Percentiles rank a stretch among this genome's conserved stretches.
Conservation (phyloP, 1,140 invertebrate species). For the Dendroctonus ponderosae region DNA sequence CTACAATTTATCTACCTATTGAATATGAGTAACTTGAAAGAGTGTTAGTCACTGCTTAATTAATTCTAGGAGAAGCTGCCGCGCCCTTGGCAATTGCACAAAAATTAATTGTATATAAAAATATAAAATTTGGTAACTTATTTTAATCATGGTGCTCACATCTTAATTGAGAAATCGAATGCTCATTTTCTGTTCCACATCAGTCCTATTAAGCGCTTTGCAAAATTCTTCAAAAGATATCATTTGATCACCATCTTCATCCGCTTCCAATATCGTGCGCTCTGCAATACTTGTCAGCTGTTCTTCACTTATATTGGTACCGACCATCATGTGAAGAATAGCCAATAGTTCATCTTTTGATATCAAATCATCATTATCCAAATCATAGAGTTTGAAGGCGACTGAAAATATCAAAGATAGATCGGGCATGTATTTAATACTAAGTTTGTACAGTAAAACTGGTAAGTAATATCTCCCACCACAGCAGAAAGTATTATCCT, state of each 20-base stretch:
- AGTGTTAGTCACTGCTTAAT: too few species aligned
- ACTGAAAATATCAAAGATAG: slow-evolving; percentile 63
- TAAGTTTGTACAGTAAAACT: too few species aligned
- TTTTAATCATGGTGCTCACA: too few species aligned
- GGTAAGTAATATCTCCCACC: too few species aligned
- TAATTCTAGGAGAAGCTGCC: too few species aligned
- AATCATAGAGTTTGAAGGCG: slow-evolving; percentile 99
- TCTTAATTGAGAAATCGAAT: slow-evolving; percentile 90
- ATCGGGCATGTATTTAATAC: too few species aligned
- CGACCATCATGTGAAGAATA: slow-evolving; percentile 99
- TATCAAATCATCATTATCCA: slow-evolving; percentile 96
- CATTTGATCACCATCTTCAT: slow-evolving; percentile 92
- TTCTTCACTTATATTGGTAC: slow-evolving; percentile 94
- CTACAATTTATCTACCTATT: too few species aligned
- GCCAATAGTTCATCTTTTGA: slow-evolving; percentile 94
- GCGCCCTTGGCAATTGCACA: too few species aligned
- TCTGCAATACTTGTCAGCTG: slow-evolving; percentile 96
- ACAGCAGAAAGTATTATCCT: too few species aligned
- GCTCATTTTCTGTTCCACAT: slow-evolving; percentile 99
- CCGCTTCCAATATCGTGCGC: slow-evolving; percentile 94
- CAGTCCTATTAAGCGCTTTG: slow-evolving; percentile 87
- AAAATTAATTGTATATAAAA: too few species aligned
- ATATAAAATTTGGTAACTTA: too few species aligned
- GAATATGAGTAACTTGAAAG: too few species aligned
- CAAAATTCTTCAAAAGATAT: slow-evolving; percentile 99